Evolutionary conservation across 2,888 invertebrate species (phyloP).

Genomic region (Oligia latruncula): DNA sequence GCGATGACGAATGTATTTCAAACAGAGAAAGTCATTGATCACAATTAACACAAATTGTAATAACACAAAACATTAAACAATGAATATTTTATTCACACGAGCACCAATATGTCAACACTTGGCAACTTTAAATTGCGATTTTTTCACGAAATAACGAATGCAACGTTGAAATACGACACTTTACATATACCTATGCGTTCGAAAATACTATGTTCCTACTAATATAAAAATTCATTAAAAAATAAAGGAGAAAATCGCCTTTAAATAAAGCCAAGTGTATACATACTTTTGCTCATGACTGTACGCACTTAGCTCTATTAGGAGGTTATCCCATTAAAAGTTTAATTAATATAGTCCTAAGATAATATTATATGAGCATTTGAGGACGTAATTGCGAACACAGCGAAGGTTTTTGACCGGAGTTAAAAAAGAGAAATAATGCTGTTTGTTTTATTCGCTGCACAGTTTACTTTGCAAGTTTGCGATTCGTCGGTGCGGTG

Average conservation of each 20-base stretch:
- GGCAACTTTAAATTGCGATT: too few species aligned
- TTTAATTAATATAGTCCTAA: constrained; percentile 83
- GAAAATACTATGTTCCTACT: too few species aligned
- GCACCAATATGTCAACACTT: constrained; percentile 15
- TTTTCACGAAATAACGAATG: too few species aligned
- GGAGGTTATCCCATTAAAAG: constrained; percentile 73
- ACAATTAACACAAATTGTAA: constrained; percentile 11
- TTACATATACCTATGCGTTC: too few species aligned
- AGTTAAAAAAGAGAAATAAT: constrained; percentile 64
- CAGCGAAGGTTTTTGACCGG: constrained; percentile 72
- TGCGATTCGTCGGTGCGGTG: constrained; percentile 13
- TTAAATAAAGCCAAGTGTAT: too few species aligned
- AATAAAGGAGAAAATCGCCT: too few species aligned
- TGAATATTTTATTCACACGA: constrained; percentile 36
- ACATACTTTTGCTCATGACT: too few species aligned
- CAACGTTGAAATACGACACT: too few species aligned
- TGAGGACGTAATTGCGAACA: constrained; percentile 71
- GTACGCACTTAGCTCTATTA: constrained; percentile 65
- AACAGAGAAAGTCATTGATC: constrained; percentile 1
- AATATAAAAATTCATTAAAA: too few species aligned
- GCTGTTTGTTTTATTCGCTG: constrained; percentile 47
- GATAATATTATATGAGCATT: constrained; percentile 78
- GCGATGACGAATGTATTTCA: neutral
- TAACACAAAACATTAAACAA: constrained; percentile 33
- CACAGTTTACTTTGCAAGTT: constrained; percentile 55